Evolutionary conservation across 2,888 invertebrate species (phyloP).

Genomic region (Exephanes ischioxanthus): DNA sequence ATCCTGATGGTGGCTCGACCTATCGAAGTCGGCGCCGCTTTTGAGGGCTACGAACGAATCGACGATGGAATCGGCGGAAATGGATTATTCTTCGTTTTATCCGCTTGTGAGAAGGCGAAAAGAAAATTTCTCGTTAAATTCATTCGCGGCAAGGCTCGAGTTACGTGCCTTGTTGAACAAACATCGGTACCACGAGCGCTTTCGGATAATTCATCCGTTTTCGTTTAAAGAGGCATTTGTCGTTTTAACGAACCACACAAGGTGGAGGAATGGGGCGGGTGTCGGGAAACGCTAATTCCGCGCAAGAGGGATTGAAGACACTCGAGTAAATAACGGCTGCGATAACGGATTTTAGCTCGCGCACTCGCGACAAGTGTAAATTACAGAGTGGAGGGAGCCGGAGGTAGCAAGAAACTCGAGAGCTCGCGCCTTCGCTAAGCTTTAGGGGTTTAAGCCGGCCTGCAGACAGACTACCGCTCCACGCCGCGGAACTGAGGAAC

Average conservation of each 20-base stretch:
- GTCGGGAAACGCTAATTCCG: conserved; percentile 16
- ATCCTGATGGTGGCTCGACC: not conserved
- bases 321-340: conserved; percentile 7
- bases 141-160: not conserved
- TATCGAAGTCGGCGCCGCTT: not conserved
- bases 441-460: not conserved
- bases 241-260: conserved; percentile 1
- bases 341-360: conserved; percentile 3
- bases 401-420: not conserved
- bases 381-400: not conserved
- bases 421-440: not conserved
- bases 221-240: not conserved
- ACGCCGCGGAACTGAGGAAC: not conserved
- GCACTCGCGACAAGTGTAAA: conserved; percentile 8
- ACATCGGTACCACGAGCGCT: not conserved
- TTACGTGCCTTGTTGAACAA: not conserved
- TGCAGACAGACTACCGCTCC: not conserved
- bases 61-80: not conserved
- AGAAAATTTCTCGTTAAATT: not conserved
- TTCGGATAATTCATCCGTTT: not conserved
- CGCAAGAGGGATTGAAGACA: conserved; percentile 4
- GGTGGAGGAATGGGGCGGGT: not conserved
- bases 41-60: too few species aligned
- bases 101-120: not conserved
- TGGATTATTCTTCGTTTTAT: not conserved